These are phyloP conservation scores for Lepus townsendii DNA, from an alignment of 2,797 vertebrate genomes.

Conservation along the genomic window DNA sequence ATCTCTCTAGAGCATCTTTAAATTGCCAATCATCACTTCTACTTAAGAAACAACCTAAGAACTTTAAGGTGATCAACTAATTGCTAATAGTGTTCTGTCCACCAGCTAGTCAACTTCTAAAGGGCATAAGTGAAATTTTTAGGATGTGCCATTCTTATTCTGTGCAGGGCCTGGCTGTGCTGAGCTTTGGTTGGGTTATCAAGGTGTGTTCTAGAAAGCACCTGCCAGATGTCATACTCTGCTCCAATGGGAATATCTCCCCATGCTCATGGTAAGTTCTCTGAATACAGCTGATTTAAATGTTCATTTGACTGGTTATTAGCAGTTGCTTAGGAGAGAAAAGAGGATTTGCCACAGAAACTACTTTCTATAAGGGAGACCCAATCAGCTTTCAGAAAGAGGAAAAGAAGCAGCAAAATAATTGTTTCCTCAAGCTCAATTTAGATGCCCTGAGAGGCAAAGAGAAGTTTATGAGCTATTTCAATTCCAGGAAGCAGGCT, in stretches of 20 bases:
- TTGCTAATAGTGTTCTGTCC: background rate
- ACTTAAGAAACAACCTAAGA: background rate
- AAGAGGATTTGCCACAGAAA: fast-evolving
- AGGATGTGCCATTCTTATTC: fast-evolving
- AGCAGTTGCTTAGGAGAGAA: background rate
- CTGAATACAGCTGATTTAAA: background rate
- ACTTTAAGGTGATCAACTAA: background rate
- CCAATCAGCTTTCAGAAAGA: background rate
- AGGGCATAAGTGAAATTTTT: background rate
- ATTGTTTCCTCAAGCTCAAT: background rate
- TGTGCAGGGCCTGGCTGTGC: fast-evolving
- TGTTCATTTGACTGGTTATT: background rate
- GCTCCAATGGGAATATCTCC: fast-evolving
- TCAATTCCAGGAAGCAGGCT: slow-evolving; percentile 41
- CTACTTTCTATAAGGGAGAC: background rate
- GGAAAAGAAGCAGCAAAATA: background rate
- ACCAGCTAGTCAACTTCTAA: background rate
- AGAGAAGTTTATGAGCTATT: background rate
- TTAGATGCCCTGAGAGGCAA: background rate
- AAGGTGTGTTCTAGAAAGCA: fast-evolving
- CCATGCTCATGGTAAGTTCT: fast-evolving
- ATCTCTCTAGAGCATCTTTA: background rate
- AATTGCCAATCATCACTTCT: background rate
- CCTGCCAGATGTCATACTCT: fast-evolving
- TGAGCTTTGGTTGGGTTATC: fast-evolving